These are phyloP conservation scores for Proterorhinus semilunaris DNA, from an alignment of 2,113 vertebrate species.

Conservation along the genomic window DNA sequence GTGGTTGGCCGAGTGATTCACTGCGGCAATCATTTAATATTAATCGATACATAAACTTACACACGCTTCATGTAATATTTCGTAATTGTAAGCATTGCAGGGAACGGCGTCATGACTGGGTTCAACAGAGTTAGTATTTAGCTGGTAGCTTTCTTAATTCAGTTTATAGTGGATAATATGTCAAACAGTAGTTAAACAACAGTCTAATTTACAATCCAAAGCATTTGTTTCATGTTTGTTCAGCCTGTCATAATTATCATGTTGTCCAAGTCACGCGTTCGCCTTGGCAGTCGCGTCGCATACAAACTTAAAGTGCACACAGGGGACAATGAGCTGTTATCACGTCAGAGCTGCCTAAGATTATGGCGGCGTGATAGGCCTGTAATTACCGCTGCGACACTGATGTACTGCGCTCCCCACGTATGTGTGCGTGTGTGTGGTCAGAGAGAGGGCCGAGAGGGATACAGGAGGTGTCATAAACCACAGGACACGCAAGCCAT, in stretches of 20 bases:
- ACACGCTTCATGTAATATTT: too few species aligned
- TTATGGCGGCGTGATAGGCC: constrained; percentile 65
- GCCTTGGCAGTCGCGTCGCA: constrained; percentile 26
- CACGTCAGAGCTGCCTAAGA: constrained; percentile 62
- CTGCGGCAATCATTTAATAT: too few species aligned
- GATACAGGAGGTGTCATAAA: constrained; percentile 70
- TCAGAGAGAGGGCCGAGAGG: constrained; percentile 39
- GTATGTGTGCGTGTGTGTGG: constrained; percentile 36
- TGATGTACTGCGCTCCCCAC: constrained; percentile 61
- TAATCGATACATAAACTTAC: too few species aligned
- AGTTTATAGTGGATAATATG: too few species aligned
- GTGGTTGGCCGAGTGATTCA: too few species aligned
- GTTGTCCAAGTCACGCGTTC: constrained; percentile 17
- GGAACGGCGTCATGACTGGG: too few species aligned
- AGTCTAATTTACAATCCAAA: not conserved
- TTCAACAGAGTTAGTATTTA: too few species aligned
- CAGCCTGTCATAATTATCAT: constrained; percentile 19
- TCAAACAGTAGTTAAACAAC: too few species aligned
- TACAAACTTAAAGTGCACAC: constrained; percentile 35
- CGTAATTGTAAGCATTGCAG: too few species aligned
- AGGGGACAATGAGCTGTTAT: constrained; percentile 60
- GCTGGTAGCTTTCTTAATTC: too few species aligned
- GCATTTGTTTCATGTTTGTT: constrained; percentile 18
- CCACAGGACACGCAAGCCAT: constrained; percentile 71
- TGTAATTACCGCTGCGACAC: constrained; percentile 70